Percentiles rank a stretch among this genome's conserved stretches.
These are phyloP conservation scores for Harmothoe impar DNA, from an alignment of 2,888 invertebrate genomes.

Conservation along the genomic window DNA sequence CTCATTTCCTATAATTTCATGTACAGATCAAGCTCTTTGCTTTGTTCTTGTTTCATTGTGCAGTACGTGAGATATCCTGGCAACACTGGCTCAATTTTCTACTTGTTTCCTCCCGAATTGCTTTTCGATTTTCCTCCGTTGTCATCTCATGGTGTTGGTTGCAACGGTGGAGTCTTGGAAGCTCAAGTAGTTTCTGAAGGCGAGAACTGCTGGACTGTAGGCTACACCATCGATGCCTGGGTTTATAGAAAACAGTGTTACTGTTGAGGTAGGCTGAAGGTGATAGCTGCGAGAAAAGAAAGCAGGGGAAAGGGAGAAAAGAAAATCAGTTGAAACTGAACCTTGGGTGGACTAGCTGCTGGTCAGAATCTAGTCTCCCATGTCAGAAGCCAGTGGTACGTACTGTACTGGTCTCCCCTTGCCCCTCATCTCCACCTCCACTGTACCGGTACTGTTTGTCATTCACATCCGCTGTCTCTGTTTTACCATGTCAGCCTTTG, in stretches of 20 bases:
- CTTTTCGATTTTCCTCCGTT: neutral
- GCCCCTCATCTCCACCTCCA: neutral
- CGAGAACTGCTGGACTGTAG: neutral
- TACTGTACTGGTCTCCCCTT: no score
- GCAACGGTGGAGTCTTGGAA: neutral
- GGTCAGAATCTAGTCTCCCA: neutral
- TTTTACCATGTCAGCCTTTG: neutral
- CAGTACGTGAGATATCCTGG: slow-evolving; percentile 12
- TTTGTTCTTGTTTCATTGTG: slow-evolving; percentile 2
- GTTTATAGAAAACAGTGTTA: slow-evolving; percentile 25
- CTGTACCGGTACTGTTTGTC: neutral
- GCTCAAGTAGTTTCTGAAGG: neutral
- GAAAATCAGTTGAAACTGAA: neutral
- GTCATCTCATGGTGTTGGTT: neutral
- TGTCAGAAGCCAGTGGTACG: neutral
- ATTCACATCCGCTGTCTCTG: slow-evolving; percentile 5
- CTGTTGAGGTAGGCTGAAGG: neutral
- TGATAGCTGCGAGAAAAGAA: neutral
- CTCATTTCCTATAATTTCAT: slow-evolving; percentile 15
- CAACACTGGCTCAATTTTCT: slow-evolving; percentile 31
- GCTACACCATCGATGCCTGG: neutral
- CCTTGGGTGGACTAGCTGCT: neutral
- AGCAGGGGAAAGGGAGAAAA: neutral
- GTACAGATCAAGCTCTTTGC: no score
- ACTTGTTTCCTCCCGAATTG: no score